Evolutionary conservation across 2,797 vertebrate species (phyloP).

Genomic region (Cyprinodon diabolis): DNA sequence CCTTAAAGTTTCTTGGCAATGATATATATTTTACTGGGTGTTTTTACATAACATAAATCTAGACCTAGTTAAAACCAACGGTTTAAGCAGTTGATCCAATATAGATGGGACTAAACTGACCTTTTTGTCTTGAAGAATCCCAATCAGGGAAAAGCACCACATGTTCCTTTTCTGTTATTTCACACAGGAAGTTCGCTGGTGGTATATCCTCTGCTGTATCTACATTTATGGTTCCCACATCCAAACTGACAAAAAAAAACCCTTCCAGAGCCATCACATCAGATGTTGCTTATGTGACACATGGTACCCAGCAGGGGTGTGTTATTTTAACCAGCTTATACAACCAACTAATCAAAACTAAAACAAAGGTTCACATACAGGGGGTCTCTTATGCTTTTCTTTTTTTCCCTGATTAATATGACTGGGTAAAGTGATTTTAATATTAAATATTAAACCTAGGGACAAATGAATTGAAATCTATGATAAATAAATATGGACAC

Average conservation of each 20-base stretch:
- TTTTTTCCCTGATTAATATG: too few species aligned
- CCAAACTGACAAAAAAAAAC: neutral
- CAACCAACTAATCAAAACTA: neutral
- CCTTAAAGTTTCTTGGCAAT: neutral
- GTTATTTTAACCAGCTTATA: neutral
- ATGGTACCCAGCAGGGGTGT: neutral
- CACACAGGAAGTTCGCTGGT: neutral
- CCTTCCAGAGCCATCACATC: neutral
- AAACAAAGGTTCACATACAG: neutral
- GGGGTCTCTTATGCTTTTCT: too few species aligned
- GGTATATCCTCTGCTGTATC: neutral
- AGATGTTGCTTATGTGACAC: neutral
- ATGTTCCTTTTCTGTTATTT: neutral
- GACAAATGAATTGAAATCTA: neutral
- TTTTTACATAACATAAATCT: neutral
- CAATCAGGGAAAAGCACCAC: neutral
- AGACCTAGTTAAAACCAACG: neutral
- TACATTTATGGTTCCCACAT: neutral
- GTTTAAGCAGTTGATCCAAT: neutral
- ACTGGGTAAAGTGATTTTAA: too few species aligned
- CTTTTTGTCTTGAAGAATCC: neutral
- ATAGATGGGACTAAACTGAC: neutral
- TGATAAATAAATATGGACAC: neutral
- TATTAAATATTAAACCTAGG: neutral
- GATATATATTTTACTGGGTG: neutral